These are phyloP conservation scores for Clarias fuscus DNA, from an alignment of 2,797 vertebrate species.

Conservation along the genomic window DNA sequence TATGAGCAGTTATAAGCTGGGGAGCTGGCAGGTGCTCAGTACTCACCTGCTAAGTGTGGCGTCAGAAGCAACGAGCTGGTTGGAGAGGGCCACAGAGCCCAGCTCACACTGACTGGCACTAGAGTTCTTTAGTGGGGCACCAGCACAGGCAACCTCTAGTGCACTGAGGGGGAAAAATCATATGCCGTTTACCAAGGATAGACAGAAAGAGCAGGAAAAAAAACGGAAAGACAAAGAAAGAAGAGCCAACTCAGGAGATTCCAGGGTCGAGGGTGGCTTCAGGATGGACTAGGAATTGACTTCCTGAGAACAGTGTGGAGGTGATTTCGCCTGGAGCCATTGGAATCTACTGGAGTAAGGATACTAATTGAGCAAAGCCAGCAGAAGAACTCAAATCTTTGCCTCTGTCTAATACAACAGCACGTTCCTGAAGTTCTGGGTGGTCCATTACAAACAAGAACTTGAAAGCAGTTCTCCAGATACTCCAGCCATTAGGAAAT, in stretches of 20 bases:
- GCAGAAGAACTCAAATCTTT: neutral
- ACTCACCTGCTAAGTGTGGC: slow-evolving; percentile 84
- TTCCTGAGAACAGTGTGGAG: neutral
- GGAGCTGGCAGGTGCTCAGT: slow-evolving; percentile 57
- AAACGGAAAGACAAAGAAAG: neutral
- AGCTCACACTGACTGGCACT: slow-evolving; percentile 83
- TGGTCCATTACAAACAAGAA: neutral
- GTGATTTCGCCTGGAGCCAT: neutral
- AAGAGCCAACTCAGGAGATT: slow-evolving; percentile 1
- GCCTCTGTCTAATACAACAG: neutral
- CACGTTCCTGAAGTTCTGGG: neutral
- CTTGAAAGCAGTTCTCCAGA: slow-evolving; percentile 9
- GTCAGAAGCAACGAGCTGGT: slow-evolving; percentile 84
- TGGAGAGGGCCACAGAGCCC: slow-evolving; percentile 75
- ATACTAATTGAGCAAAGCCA: neutral
- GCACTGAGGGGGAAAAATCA: slow-evolving; percentile 89
- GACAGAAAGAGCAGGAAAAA: neutral
- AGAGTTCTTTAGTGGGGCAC: slow-evolving; percentile 78
- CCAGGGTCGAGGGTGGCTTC: slow-evolving; percentile 9
- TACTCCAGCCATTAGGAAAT: neutral
- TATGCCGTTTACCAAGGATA: slow-evolving; percentile 76
- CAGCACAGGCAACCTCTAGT: slow-evolving; percentile 81
- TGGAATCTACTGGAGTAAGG: neutral
- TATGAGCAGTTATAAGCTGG: slow-evolving; percentile 38
- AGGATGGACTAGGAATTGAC: neutral